Base-by-base conservation (phyloP, 2,797 vertebrate species). In the Anas bahamensis region DNA sequence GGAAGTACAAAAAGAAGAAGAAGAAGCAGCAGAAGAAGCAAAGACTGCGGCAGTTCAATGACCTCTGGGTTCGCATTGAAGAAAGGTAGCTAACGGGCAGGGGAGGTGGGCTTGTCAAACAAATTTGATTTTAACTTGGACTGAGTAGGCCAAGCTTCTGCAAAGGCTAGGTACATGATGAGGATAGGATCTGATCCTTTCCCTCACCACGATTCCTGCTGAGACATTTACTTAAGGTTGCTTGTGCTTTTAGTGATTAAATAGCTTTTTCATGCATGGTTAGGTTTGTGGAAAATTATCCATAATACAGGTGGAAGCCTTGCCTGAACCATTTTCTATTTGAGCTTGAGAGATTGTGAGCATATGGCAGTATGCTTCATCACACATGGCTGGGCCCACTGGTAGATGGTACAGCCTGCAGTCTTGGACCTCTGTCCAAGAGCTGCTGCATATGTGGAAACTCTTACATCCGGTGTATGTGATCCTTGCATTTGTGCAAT, bases 11-110 rank as follows among this genome's bases (percentile, higher is more conserved):
- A 96, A 99, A 98, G 91, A 98, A 98, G 91, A 97, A 96, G 93
- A 97, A 97, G 66, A 94, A 97, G 93, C 98, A 98, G 73, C 98
- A 98, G 90, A 98, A 98, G 96, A 98, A 98, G 61, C 98, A 98
- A 90, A 89, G 97, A 9, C 97, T 98, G 61, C 90, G 98, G 6
- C 98, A 99, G 95, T 99, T 99, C 76, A 99, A 98, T 0, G 98
- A 99, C 93, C 98, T 99, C 70, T 99, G 99, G 98, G 98, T 99
- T 86, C 97, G 98, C 81, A 98, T 99, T 63, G 98, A 98, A 89
- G 98, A 98, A 90, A 99, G 99, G 98, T 99, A 97, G 96, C 85
- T 59, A 44, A 56, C 0, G 1, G 17, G 65, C 59, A 26, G 65
- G 48, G 48, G 59, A 70, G 23, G 18, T 22, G 33, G 16, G 31